phyloP scores from a whole-genome alignment of 2,888 invertebrate genomes.

The Dromius quadrimaculatus region DNA sequence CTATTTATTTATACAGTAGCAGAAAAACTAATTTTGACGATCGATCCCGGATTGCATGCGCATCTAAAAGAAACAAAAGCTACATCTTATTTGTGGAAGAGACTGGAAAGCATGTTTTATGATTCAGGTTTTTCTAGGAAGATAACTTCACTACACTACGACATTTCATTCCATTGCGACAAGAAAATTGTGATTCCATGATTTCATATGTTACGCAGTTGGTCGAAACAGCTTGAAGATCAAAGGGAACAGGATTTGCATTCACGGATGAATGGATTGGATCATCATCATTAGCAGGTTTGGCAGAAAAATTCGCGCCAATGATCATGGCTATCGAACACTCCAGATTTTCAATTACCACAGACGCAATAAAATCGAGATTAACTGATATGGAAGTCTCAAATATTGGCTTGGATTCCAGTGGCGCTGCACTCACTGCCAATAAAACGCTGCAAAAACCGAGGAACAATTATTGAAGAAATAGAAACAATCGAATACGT shows the following conservation, averaged over 20 bases:
- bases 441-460: not conserved
- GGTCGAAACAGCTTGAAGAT: slow-evolving; percentile 44
- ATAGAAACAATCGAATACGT: not conserved
- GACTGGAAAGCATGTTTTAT: slow-evolving; percentile 45
- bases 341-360: not conserved
- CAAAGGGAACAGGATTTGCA: slow-evolving; percentile 42
- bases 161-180: slow-evolving; percentile 31
- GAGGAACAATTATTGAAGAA: not conserved
- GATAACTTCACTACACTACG: slow-evolving; percentile 33
- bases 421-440: slow-evolving; percentile 2
- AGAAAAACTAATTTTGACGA: too few relatives aligned
- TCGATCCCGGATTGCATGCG: too few relatives aligned
- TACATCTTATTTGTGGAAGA: slow-evolving; percentile 64
- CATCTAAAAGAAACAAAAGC: slow-evolving; percentile 55
- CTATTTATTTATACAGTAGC: too few relatives aligned
- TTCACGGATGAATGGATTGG: too few relatives aligned
- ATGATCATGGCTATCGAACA: slow-evolving; percentile 39
- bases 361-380: not conserved
- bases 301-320: slow-evolving; percentile 43
- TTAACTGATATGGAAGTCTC: not conserved
- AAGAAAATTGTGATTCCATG: slow-evolving; percentile 39
- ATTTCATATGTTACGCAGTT: slow-evolving; percentile 28
- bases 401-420: too few relatives aligned
- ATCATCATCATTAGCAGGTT: slow-evolving; percentile 36
- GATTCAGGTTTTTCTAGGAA: slow-evolving; percentile 24